phyloP scores from a whole-genome alignment of 2,888 invertebrate genomes.

The Mactromeris polynyma region DNA sequence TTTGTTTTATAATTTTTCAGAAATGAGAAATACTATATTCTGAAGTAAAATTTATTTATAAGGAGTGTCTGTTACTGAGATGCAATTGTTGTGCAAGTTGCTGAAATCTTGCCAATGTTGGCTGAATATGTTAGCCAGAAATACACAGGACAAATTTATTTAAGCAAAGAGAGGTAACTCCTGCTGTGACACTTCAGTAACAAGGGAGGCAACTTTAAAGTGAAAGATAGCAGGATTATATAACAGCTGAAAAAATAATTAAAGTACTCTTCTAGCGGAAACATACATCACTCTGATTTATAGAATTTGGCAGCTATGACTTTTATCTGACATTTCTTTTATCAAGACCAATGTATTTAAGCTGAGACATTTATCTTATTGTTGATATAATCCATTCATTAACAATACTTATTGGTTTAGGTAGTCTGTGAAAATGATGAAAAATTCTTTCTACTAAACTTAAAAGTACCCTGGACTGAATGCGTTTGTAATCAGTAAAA shows the following conservation, averaged over 20 bases:
- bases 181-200: background rate
- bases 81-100: too few species aligned
- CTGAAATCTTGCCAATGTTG: too few species aligned
- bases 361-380: background rate
- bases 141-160: too few species aligned
- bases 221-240: background rate
- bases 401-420: background rate
- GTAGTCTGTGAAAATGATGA: background rate
- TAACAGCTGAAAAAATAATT: slow-evolving; percentile 18
- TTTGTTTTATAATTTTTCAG: too few species aligned
- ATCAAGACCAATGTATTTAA: background rate
- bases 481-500: too few species aligned
- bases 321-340: background rate
- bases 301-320: background rate
- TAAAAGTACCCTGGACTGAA: background rate
- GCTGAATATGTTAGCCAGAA: too few species aligned
- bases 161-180: background rate
- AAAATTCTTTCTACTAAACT: background rate
- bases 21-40: too few species aligned
- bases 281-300: background rate
- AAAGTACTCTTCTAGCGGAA: background rate
- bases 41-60: too few species aligned
- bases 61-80: too few species aligned
- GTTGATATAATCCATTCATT: background rate
- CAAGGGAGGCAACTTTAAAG: background rate